These are phyloP conservation scores for Oncorhynchus masou DNA, from an alignment of 2,113 vertebrate genomes.

Conservation along the genomic window DNA sequence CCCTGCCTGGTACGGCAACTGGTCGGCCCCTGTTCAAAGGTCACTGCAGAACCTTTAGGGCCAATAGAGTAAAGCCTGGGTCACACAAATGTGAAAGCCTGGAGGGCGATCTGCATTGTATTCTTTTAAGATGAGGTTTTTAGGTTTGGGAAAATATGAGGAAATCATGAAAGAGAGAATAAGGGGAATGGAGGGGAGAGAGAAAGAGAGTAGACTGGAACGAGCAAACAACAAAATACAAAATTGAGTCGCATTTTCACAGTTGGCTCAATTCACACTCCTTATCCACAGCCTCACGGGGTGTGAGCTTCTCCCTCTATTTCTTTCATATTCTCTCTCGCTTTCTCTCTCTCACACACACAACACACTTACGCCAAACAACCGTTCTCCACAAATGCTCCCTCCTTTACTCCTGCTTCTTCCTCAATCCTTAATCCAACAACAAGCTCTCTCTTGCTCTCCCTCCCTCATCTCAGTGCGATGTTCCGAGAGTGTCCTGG, in stretches of 20 bases:
- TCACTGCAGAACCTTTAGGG: not conserved
- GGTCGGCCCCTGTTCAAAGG: not conserved
- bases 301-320: no score
- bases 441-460: conserved; percentile 8
- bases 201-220: conserved; percentile 24
- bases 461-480: not conserved
- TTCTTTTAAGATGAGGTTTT: not conserved
- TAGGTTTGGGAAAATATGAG: conserved; percentile 19
- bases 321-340: no score
- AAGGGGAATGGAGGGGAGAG: conserved; percentile 14
- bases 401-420: not conserved
- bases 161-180: conserved; percentile 18
- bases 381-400: no score
- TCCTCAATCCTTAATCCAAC: not conserved
- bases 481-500: not conserved
- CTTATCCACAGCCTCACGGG: no score
- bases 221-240: not conserved
- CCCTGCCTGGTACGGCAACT: no score
- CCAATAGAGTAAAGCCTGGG: not conserved
- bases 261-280: no score
- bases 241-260: no score
- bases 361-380: no score
- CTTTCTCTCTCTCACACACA: no score
- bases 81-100: not conserved
- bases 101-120: not conserved